Evolutionary conservation across 2,888 invertebrate species (phyloP).

Genomic region (Drosophila percnosoma): DNA sequence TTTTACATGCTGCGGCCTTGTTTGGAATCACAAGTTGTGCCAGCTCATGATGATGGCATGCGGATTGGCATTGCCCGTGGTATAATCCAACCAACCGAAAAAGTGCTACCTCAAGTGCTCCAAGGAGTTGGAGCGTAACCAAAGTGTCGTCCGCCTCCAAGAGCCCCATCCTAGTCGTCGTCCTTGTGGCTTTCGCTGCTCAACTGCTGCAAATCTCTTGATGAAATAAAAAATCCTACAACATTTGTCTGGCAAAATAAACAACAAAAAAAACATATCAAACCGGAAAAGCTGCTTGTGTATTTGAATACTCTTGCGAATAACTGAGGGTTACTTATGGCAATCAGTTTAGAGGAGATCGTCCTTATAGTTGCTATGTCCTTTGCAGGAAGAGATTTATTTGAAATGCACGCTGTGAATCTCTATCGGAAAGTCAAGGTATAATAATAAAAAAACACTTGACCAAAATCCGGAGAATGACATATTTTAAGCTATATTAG

Average conservation of each 20-base stretch:
- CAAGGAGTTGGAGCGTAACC: slow-evolving; percentile 73
- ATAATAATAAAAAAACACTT: not conserved
- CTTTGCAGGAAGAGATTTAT: not conserved
- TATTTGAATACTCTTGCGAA: slow-evolving; percentile 29
- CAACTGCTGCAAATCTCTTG: slow-evolving; percentile 78
- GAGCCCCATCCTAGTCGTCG: not conserved
- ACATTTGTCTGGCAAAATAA: slow-evolving; percentile 58
- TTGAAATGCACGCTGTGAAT: not conserved
- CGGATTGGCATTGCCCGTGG: slow-evolving; percentile 63
- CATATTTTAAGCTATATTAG: not conserved
- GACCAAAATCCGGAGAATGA: not conserved
- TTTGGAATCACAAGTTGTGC: slow-evolving; percentile 60
- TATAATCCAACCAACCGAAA: slow-evolving; percentile 72
- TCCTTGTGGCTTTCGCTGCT: slow-evolving; percentile 51
- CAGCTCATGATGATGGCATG: slow-evolving; percentile 64
- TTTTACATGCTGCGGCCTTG: slow-evolving; percentile 60
- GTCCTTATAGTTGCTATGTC: not conserved
- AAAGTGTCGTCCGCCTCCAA: slow-evolving; percentile 64
- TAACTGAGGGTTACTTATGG: not conserved
- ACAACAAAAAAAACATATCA: slow-evolving; percentile 10
- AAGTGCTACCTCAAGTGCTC: slow-evolving; percentile 60
- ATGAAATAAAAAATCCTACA: slow-evolving; percentile 74
- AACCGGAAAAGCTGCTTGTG: not conserved
- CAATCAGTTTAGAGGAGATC: not conserved
- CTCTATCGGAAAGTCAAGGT: not conserved